phyloP scores from a whole-genome alignment of 1,140 invertebrate genomes.

The Proales similis region DNA sequence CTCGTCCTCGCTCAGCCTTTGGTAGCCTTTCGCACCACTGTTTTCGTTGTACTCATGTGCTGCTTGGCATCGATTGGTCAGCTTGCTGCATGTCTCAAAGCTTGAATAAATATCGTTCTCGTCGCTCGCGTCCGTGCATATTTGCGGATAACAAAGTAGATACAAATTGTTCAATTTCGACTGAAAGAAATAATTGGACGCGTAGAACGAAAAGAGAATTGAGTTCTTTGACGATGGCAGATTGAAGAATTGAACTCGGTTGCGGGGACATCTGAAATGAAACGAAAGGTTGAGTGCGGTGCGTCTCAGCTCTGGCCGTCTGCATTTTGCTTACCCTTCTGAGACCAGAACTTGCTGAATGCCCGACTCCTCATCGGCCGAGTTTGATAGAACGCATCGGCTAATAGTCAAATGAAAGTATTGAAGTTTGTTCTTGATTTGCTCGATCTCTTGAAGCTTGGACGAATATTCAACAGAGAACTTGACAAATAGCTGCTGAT shows the following conservation, averaged over 20 bases:
- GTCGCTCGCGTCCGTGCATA: background rate
- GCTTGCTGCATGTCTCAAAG: background rate
- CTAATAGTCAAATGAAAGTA: slow-evolving; percentile 26
- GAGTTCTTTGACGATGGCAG: no score
- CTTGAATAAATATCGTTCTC: background rate
- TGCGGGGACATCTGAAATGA: no score
- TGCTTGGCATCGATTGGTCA: background rate
- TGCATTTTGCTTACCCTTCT: no score
- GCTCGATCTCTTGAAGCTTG: slow-evolving; percentile 1
- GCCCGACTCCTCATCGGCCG: no score
- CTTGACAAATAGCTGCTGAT: slow-evolving; percentile 6
- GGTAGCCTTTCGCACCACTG: no score
- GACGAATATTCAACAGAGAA: slow-evolving; percentile 6
- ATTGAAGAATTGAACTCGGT: no score
- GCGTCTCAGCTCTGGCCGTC: no score
- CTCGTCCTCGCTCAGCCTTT: no score
- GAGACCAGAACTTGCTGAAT: no score
- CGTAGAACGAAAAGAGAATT: background rate
- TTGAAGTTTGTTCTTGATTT: slow-evolving; percentile 23
- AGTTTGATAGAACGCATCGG: slow-evolving; percentile 5
- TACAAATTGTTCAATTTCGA: background rate
- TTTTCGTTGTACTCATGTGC: no score
- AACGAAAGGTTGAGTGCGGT: no score
- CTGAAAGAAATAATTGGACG: background rate
- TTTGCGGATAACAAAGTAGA: background rate